Evolutionary conservation across 1,140 invertebrate genomes (phyloP).

Genomic region (Probaryconus sp.): DNA sequence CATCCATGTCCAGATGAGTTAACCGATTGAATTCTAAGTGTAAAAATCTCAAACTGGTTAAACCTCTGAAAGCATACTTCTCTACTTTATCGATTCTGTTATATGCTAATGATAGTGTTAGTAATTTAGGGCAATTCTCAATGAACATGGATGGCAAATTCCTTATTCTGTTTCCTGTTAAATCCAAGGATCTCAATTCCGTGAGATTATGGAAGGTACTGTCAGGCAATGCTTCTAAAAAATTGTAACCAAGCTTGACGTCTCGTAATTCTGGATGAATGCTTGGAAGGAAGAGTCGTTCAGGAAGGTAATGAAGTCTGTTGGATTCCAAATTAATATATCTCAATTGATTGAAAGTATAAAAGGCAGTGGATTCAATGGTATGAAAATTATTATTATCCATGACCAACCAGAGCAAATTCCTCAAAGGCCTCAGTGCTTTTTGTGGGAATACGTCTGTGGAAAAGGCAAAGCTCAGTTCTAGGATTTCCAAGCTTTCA

Average conservation of each 20-base stretch:
- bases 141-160: conserved; percentile 65
- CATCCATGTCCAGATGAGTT: conserved; percentile 68
- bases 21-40: conserved; percentile 75
- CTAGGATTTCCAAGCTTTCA: conserved; percentile 87
- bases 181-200: conserved; percentile 71
- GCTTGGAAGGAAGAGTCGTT: conserved; percentile 82
- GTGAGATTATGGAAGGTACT: conserved; percentile 84
- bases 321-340: conserved; percentile 94
- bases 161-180: conserved; percentile 74
- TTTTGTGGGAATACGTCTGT: conserved; percentile 87
- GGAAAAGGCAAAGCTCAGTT: conserved; percentile 90
- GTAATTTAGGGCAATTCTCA: conserved; percentile 71
- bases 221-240: conserved; percentile 83
- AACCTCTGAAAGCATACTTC: conserved; percentile 84
- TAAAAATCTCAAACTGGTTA: conserved; percentile 70
- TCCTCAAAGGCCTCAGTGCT: conserved; percentile 83
- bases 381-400: conserved; percentile 92
- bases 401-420: conserved; percentile 89
- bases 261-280: conserved; percentile 87
- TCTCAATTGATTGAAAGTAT: conserved; percentile 84
- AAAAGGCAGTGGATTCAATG: conserved; percentile 81
- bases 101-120: conserved; percentile 74
- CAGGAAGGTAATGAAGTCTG: conserved; percentile 82
- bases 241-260: conserved; percentile 85
- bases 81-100: conserved; percentile 84